These are phyloP conservation scores for Pteropus alecto DNA, from an alignment of 2,113 vertebrate genomes.

Conservation along the genomic window DNA sequence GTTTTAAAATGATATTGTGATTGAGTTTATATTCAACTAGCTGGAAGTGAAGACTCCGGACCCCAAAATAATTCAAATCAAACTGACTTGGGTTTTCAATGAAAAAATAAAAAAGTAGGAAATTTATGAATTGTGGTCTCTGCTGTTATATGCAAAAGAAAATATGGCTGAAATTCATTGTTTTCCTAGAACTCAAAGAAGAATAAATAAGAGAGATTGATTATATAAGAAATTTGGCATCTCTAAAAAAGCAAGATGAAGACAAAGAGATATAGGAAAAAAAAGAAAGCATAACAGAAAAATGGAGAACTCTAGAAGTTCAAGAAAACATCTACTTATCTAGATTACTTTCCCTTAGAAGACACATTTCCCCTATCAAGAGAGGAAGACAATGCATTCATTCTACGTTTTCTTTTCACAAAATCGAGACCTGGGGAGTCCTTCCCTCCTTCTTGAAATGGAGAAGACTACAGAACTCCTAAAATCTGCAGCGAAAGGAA, in stretches of 20 bases:
- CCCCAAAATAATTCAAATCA: conserved; percentile 97
- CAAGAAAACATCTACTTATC: conserved; percentile 87
- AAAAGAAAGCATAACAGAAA: conserved; percentile 86
- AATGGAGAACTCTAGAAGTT: conserved; percentile 90
- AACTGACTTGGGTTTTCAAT: conserved; percentile 94
- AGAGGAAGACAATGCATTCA: conserved; percentile 89
- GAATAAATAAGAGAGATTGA: conserved; percentile 93
- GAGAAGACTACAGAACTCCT: conserved; percentile 83
- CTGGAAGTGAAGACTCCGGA: conserved; percentile 96
- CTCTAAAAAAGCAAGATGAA: conserved; percentile 92
- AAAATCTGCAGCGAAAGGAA: conserved; percentile 84
- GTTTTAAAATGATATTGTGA: conserved; percentile 95
- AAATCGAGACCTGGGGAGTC: conserved; percentile 84
- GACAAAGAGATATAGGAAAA: conserved; percentile 87
- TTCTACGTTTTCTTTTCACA: conserved; percentile 87
- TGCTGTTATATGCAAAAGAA: conserved; percentile 92
- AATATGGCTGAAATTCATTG: conserved; percentile 93
- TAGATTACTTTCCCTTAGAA: conserved; percentile 87
- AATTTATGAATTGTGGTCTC: conserved; percentile 94
- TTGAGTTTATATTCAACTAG: conserved; percentile 97
- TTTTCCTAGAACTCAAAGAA: conserved; percentile 94
- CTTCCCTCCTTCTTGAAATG: conserved; percentile 82
- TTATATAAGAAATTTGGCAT: conserved; percentile 93
- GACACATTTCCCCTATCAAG: conserved; percentile 86
- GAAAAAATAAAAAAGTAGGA: conserved; percentile 92